phyloP scores from a whole-genome alignment of 2,888 invertebrate species.

The Tipula unca region DNA sequence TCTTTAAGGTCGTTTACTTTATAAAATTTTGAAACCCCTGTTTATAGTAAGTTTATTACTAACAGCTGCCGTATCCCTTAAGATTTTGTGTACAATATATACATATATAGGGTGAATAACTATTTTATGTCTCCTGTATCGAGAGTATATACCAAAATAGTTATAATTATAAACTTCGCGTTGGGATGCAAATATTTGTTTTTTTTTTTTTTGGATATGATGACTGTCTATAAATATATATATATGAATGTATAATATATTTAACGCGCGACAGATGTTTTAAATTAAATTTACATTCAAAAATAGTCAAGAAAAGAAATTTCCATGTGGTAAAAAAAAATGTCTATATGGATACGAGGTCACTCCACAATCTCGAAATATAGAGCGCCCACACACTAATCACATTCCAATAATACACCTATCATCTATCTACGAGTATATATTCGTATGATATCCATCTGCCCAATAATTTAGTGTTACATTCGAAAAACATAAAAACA shows the following conservation, averaged over 20 bases:
- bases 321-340: background rate
- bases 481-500: background rate
- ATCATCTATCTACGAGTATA: background rate
- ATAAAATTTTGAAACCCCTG: background rate
- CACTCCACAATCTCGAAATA: background rate
- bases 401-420: too few relatives aligned
- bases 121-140: background rate
- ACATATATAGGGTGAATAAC: background rate
- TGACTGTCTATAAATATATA: background rate
- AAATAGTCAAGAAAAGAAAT: background rate
- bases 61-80: background rate
- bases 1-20: constrained; percentile 8
- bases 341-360: background rate
- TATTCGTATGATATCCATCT: background rate
- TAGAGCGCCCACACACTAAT: background rate
- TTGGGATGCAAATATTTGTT: background rate
- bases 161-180: background rate
- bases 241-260: background rate
- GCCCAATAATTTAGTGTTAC: background rate
- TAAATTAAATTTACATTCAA: background rate
- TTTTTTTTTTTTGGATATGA: too few relatives aligned
- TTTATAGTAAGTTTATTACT: background rate
- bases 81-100: background rate
- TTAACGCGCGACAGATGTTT: background rate
- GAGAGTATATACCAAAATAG: background rate